Base-by-base conservation (phyloP, 2,113 vertebrate species). In the Lasiurus cinereus region DNA sequence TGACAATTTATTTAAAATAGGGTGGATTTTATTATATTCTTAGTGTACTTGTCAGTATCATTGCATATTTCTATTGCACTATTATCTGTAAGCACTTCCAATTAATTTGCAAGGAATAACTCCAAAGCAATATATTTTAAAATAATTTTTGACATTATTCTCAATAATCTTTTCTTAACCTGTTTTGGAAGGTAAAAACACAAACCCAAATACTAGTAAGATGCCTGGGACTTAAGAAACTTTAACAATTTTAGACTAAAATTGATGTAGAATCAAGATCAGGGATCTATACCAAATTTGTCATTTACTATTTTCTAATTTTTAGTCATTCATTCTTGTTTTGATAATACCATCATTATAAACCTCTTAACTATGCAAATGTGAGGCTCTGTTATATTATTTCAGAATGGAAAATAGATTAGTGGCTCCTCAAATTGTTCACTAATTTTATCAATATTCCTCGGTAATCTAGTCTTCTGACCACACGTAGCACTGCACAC, bases 111-210 rank as follows among this genome's bases (percentile, higher is more conserved):
- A 54, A 6, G 13, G 18, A 50, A 64, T 69, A 73, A 67, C n/a
- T 82, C 2, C 27, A 21, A 86, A 93, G 4, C 10, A 79, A 39
- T 48, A 48, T 0, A 33, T 39, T 33, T 70, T n/a, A 21, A 88
- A 87, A 15, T 72, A 1, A 48, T 64, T 83, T 87, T 74, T 54
- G 33, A 0, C 14, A 73, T 91, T 59, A 93, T 73, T 83, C 50
- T 6, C 52, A 70, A 19, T 2, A 70, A 56, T 73, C 21, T 85
- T 94, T 82, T 69, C 46, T 69, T 67, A 39, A 50, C 24, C 0
- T 16, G 0, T 80, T 95, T 94, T 85, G 8, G 6, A 82, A 88
- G 29, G 72, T 27, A 93, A 86, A 93, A 93, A 66, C 14, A 48
- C 1, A 69, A 83, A 69, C 4, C 9, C 50, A 91, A 84, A 91